A percentile compares a stretch with the other conserved stretches of the same genome.
Conservation (phyloP, 1,140 invertebrate genomes). For the Arctopsyche grandis region DNA sequence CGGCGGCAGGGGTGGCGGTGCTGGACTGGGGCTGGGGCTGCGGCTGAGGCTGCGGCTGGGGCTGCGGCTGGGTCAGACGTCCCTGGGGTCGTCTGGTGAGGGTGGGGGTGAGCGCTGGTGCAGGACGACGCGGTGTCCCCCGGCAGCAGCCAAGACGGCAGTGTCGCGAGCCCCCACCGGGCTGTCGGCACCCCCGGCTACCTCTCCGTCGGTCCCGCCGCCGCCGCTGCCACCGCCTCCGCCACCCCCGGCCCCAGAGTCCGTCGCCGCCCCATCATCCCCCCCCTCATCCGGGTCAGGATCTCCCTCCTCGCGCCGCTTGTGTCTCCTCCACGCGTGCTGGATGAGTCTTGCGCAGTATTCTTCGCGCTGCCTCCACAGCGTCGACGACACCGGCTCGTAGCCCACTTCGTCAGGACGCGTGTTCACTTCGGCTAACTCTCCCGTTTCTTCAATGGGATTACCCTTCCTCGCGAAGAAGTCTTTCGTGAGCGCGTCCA, state of each 20-base stretch:
- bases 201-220: conserved; percentile 83
- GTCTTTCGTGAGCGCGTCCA: conserved; percentile 95
- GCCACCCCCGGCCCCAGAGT: conserved; percentile 52
- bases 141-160: conserved; percentile 82
- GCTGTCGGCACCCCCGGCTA: conserved; percentile 62
- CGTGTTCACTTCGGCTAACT: conserved; percentile 81
- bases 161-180: conserved; percentile 70
- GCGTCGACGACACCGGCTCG: conserved; percentile 90
- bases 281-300: conserved; percentile 64
- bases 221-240: conserved; percentile 70
- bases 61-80: conserved; percentile 59
- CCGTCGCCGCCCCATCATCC: conserved; percentile 55
- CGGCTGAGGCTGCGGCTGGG: conserved; percentile 52
- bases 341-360: conserved; percentile 96
- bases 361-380: conserved; percentile 94
- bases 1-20: conserved; percentile 53
- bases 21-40: conserved; percentile 55
- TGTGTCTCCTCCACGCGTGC: conserved; percentile 90
- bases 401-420: conserved; percentile 87
- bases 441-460: conserved; percentile 88
- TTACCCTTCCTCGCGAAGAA: conserved; percentile 96
- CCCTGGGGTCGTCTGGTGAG: conserved; percentile 71
- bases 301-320: conserved; percentile 72
- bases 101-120: conserved; percentile 79
- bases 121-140: conserved; percentile 88